Evolutionary conservation across 1,140 invertebrate species (phyloP), one percentile per base, ranked within the genome.

Genomic region (Diorhabda elongata): DNA sequence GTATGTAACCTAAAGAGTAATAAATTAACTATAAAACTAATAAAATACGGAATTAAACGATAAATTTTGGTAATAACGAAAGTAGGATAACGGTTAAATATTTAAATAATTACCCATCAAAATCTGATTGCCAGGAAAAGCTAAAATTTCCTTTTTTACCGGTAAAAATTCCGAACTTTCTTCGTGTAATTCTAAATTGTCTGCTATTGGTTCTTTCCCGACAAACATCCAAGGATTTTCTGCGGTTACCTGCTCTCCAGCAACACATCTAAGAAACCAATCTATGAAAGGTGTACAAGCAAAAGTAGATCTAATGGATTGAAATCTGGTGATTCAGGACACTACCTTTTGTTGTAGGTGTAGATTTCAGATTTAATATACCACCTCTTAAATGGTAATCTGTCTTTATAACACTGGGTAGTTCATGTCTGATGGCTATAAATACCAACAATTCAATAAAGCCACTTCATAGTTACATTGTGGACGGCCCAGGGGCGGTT

Each of bases 161-260:
- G 81, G 75, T 42, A 85, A 78, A 75, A 90, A 89, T 68, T 88
- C 86, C 2, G 84, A 90, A 67, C 79, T 86, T 81, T 26, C 75
- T 5, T 84, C 81, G 5, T 86, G 80, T 5, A 82, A 74, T 43
- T 79, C 76, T 2, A 88, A 73, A 58, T 86, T 83, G 66, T 91
- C 88, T 57, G 87, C 81, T 5, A 92, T 82, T 44, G 85, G 78
- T 61, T 86, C 83, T 78, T 87, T 91, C 4, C 80, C 81, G 0
- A 92, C 80, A 66, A 82, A 83, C 61, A 87, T 88, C 90, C 91
- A 93, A 2, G 91, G 90, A 77, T 86, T 87, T 78, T 92, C 90
- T 7, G 87, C 86, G 0, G 87, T 91, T 0, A 93, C 84, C 66
- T 86, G 74, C 68, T 84, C 82, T 6, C 83, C 85, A 8, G 69